Percentiles rank a stretch among this genome's conserved stretches.
phyloP scores from a whole-genome alignment of 2,797 vertebrate species.

The Muscicapa comitata region DNA sequence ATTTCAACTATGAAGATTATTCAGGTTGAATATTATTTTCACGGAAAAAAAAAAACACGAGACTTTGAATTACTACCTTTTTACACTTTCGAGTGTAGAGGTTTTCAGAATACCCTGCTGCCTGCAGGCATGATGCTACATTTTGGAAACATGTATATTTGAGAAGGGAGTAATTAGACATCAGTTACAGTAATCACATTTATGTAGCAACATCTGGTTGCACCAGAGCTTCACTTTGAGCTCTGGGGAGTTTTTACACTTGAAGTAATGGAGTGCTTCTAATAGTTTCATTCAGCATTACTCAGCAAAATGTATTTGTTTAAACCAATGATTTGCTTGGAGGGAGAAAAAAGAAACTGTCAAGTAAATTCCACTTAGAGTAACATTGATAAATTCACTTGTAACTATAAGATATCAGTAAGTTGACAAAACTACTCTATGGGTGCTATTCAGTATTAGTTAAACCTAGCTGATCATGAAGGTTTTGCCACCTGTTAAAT shows the following conservation, averaged over 20 bases:
- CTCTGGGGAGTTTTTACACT: neutral
- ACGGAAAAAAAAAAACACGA: neutral
- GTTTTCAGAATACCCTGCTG: neutral
- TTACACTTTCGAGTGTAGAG: neutral
- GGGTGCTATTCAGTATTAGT: neutral
- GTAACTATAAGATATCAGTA: neutral
- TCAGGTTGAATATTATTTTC: neutral
- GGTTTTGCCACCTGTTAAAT: rapidly evolving
- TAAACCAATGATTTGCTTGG: neutral
- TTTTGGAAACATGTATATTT: neutral
- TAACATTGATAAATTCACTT: neutral
- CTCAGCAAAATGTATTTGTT: neutral
- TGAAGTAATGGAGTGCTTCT: neutral
- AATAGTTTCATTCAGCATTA: neutral
- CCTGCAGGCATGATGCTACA: neutral
- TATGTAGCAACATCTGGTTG: neutral
- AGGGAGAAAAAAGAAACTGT: neutral
- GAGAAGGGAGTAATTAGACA: neutral
- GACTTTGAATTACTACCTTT: neutral
- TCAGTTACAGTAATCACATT: neutral
- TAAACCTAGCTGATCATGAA: neutral
- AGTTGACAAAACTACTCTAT: neutral
- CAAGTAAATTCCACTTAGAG: neutral
- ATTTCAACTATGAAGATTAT: neutral
- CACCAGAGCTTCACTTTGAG: neutral